phyloP scores from a whole-genome alignment of 1,140 invertebrate species.

The Drosophila hydei region DNA sequence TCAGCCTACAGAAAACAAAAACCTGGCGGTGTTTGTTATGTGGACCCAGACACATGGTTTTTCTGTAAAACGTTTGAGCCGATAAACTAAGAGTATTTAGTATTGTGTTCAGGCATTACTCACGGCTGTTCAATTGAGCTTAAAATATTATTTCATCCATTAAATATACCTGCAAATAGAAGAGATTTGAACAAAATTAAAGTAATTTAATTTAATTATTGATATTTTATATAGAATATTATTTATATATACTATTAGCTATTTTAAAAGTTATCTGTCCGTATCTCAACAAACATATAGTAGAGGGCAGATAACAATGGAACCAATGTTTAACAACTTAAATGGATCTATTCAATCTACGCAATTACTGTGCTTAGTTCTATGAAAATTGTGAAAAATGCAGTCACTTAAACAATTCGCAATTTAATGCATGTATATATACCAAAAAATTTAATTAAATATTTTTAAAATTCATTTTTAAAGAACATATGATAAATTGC shows the following conservation, averaged over 20 bases:
- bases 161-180: too few species aligned
- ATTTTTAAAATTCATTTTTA: not conserved
- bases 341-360: constrained; percentile 3
- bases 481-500: not conserved
- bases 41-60: constrained; percentile 41
- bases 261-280: too few species aligned
- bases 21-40: constrained; percentile 51
- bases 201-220: not conserved
- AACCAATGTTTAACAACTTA: constrained; percentile 1
- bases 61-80: constrained; percentile 30
- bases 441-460: not conserved
- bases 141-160: not conserved
- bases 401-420: not conserved
- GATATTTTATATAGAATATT: not conserved
- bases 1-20: constrained; percentile 31
- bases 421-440: not conserved
- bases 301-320: not conserved
- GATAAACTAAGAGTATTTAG: not conserved
- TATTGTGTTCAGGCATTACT: not conserved
- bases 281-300: not conserved
- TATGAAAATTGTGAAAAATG: not conserved
- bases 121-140: not conserved
- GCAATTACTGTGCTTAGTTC: constrained; percentile 5
- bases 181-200: not conserved
- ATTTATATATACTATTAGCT: not conserved